These are phyloP conservation scores for Drosophila insularis DNA, from an alignment of 1,140 invertebrate species.

Conservation along the genomic window DNA sequence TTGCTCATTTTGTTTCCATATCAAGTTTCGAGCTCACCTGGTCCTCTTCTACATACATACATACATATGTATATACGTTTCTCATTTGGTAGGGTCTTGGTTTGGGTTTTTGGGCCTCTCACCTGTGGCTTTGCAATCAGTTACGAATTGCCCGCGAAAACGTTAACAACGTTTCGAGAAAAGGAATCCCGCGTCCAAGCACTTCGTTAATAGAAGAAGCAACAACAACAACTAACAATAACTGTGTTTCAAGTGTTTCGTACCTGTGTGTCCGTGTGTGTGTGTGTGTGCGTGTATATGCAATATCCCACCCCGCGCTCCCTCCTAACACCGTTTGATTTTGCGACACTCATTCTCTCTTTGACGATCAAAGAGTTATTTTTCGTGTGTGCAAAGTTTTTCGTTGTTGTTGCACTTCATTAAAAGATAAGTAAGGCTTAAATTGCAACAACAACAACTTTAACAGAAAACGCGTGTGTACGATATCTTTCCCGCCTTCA, in stretches of 20 bases:
- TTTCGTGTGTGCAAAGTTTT: conserved; percentile 24
- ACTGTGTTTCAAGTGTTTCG: conserved; percentile 4
- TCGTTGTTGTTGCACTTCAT: conserved; percentile 38
- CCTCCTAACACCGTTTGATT: conserved; percentile 3
- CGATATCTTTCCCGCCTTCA: not conserved
- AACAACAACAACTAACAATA: conserved; percentile 13
- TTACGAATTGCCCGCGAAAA: conserved; percentile 72
- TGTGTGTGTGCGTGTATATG: not conserved
- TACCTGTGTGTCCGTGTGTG: not conserved
- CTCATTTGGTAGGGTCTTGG: conserved; percentile 34
- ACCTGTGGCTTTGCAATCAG: conserved; percentile 53
- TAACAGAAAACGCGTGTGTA: conserved; percentile 30
- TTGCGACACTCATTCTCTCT: not conserved
- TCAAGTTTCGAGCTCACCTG: conserved; percentile 8
- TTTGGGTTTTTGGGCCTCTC: conserved; percentile 24
- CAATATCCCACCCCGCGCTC: not conserved
- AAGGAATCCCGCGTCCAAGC: conserved; percentile 31
- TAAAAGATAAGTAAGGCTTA: conserved; percentile 52
- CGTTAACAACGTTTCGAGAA: conserved; percentile 60
- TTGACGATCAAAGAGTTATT: conserved; percentile 23
- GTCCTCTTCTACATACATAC: not conserved
- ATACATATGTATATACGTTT: too few relatives aligned
- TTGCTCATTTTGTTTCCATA: not conserved
- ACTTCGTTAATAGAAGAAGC: conserved; percentile 18
- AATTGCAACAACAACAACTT: conserved; percentile 28